Evolutionary conservation across 2,888 invertebrate species (phyloP).

Genomic region (Drosophila incognita): DNA sequence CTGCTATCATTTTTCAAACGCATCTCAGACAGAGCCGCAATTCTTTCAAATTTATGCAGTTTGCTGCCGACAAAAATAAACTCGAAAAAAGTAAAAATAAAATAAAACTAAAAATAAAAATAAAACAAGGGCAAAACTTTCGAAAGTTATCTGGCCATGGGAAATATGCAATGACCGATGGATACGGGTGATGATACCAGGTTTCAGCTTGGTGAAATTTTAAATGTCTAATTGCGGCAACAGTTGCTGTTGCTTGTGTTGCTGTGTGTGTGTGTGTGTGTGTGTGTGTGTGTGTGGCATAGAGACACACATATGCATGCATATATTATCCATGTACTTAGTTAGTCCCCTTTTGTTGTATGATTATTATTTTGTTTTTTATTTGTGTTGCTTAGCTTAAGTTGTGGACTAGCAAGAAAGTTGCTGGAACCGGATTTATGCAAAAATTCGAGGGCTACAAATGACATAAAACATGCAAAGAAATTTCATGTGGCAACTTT

Average conservation of each 20-base stretch:
- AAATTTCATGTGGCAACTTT: slow-evolving; percentile 42
- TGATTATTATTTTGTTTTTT: slow-evolving; percentile 12
- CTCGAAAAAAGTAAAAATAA: neutral
- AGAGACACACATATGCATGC: neutral
- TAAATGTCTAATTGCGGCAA: slow-evolving; percentile 50
- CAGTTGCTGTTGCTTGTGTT: slow-evolving; percentile 12
- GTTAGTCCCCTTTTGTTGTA: slow-evolving; percentile 36
- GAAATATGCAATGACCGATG: slow-evolving; percentile 66
- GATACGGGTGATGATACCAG: slow-evolving; percentile 13
- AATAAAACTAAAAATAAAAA: neutral
- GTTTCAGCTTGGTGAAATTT: slow-evolving; percentile 49
- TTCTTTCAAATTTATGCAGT: slow-evolving; percentile 73
- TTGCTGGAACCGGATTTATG: slow-evolving; percentile 50
- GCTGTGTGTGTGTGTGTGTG: neutral
- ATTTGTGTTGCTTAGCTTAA: slow-evolving; percentile 4
- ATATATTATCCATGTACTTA: slow-evolving; percentile 6
- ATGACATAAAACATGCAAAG: slow-evolving; percentile 42
- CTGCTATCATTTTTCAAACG: slow-evolving; percentile 29
- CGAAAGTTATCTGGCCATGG: slow-evolving; percentile 70
- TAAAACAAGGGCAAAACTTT: slow-evolving; percentile 51
- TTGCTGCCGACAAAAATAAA: slow-evolving; percentile 14
- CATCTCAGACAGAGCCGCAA: slow-evolving; percentile 9
- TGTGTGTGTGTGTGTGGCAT: slow-evolving; percentile 6
- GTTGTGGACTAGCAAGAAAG: slow-evolving; percentile 44
- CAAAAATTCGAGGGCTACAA: slow-evolving; percentile 41